Base-by-base conservation (phyloP, 2,888 invertebrate genomes). In the Microplitis manilae region DNA sequence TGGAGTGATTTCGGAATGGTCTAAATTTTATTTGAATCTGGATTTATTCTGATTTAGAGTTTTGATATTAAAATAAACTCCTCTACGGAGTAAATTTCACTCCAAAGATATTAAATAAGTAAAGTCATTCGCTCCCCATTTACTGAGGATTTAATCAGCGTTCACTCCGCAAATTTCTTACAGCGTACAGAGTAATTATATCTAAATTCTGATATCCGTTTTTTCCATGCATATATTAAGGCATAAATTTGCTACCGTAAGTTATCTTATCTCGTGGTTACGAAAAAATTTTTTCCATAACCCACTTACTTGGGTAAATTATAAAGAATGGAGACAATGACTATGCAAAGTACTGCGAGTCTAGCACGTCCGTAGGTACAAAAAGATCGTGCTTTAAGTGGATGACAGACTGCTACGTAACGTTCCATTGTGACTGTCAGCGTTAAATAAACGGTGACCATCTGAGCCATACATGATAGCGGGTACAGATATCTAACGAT, bases 331-430 rank as follows among this genome's bases (percentile, higher is more conserved):
- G 98, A 94, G 86, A 96, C 95, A 64, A 95, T 90, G 9, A 96
- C 94, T 84, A 97, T 96, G 41, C 93, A 92, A 41, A 95, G 91
- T 75, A 98, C 96, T 89, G 97, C 97, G 86, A 96, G 92, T 81
- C 96, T 93, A 75, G 95, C 98, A 80, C 95, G 93, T 69, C 95
- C 94, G 86, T 97, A 96, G 2, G 98, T 98, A 91, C 98, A 98
- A 83, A 98, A 92, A 1, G 96, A 96, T 74, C 96, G 93, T 1
- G 98, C 97, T 81, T 94, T 93, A 72, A 98, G 92, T 0, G 98
- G 98, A 88, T 96, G 96, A 87, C 96, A 96, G 50, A 97, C 96
- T 4, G 98, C 98, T 80, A 98, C 97, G 92, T 97, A 99, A 75
- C 98, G 93, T 90, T 98, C 98, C 85, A 97, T 92, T 0, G 97